Evolutionary conservation across 1,140 invertebrate species (phyloP), one percentile per base, ranked within the genome.

Genomic region (Drosophila kohkoa): DNA sequence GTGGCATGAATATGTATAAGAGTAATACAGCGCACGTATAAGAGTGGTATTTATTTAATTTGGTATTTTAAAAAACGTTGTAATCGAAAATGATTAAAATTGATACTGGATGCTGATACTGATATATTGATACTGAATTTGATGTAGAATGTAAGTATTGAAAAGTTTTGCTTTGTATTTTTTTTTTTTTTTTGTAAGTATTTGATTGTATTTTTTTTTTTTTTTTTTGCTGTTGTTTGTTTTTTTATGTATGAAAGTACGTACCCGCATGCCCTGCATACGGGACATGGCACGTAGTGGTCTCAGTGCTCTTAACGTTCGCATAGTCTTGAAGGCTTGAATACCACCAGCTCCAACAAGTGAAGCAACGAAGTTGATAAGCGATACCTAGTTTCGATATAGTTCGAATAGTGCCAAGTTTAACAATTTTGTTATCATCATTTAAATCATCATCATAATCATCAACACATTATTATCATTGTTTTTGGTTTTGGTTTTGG

Each of bases 251-350:
- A 90, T 90, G 88, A 90, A 92, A 92, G 93, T 95, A 96, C 96
- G 95, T 97, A 98, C 97, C 96, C 97, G 96, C 98, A 98, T 98
- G 94, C 98, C 98, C 95, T 99, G 97, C 97, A 98, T 98, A 94
- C 97, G 96, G 94, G 97, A 98, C 96, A 99, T 97, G 93, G 97
- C 98, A 94, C 97, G 96, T 93, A 98, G 95, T 92, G 97, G 97
- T 93, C 98, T 96, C 93, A 99, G 95, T 93, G 98, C 98, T 94
- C 98, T 96, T 92, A 98, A 95, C 91, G 98, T 98, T 96, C 97
- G 94, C 98, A 98, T 98, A 93, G 98, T 98, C 97, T 98, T 98
- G 96, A 98, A 98, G 93, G 97, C 98, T 95, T 98, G 97, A 95
- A 98, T 98, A 94, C 97, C 97, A 93, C 97, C 97, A 93, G 96